phyloP scores from a whole-genome alignment of 1,140 invertebrate species.

The Bombus difficillimus region DNA sequence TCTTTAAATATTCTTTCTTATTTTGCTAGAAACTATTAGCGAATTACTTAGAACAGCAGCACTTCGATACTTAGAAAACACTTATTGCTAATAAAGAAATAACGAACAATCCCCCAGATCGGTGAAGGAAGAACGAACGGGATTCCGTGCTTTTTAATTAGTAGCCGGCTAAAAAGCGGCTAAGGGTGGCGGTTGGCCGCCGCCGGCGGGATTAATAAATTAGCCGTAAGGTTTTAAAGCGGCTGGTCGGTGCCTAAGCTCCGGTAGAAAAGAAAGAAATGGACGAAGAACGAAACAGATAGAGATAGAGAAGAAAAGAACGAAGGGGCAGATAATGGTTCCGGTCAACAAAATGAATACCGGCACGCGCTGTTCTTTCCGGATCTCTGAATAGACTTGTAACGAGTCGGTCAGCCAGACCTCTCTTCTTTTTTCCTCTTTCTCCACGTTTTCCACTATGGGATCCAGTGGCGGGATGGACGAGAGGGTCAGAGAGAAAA shows the following conservation, averaged over 20 bases:
- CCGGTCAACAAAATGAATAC: slow-evolving; percentile 81
- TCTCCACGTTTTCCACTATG: slow-evolving; percentile 43
- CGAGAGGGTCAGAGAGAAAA: slow-evolving; percentile 57
- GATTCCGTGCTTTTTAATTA: slow-evolving; percentile 66
- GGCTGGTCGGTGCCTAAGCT: slow-evolving; percentile 65
- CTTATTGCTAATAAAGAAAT: background rate
- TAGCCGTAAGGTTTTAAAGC: slow-evolving; percentile 76
- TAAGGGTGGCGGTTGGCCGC: slow-evolving; percentile 56
- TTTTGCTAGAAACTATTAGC: background rate
- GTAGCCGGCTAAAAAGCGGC: slow-evolving; percentile 57
- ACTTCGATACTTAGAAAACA: background rate
- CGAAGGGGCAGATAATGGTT: slow-evolving; percentile 73
- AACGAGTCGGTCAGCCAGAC: slow-evolving; percentile 79
- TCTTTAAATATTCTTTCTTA: background rate
- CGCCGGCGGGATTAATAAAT: slow-evolving; percentile 78
- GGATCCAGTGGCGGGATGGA: slow-evolving; percentile 36
- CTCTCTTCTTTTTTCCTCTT: slow-evolving; percentile 31
- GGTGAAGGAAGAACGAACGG: background rate
- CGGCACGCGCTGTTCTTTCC: slow-evolving; percentile 80
- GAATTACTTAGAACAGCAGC: background rate
- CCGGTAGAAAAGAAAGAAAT: background rate
- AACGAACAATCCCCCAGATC: background rate
- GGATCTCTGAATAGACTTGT: slow-evolving; percentile 83
- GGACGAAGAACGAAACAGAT: background rate
- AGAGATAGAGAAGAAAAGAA: background rate